These are phyloP conservation scores for Ectobius pallidus DNA, from an alignment of 2,888 invertebrate genomes.

Conservation along the genomic window DNA sequence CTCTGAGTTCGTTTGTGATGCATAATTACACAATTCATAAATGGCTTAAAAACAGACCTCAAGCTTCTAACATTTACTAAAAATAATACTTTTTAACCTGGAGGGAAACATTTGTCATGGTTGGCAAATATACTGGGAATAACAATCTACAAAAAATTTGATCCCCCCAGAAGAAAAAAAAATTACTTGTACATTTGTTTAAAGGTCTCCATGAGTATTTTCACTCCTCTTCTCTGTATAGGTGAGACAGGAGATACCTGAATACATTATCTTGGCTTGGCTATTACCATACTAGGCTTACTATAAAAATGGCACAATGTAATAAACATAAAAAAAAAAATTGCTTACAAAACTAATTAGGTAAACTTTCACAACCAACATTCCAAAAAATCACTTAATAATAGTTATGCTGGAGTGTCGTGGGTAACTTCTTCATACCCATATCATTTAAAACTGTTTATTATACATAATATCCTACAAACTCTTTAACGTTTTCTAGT, in stretches of 20 bases:
- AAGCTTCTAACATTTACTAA: slow-evolving; percentile 40
- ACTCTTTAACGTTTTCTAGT: slow-evolving; percentile 16
- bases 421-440: slow-evolving; percentile 17
- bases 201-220: slow-evolving; percentile 38
- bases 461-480: slow-evolving; percentile 13
- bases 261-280: slow-evolving; percentile 38
- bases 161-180: slow-evolving; percentile 20
- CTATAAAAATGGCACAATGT: slow-evolving; percentile 44
- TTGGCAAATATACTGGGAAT: background rate
- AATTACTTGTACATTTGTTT: slow-evolving; percentile 10
- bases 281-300: slow-evolving; percentile 38
- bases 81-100: slow-evolving; percentile 38
- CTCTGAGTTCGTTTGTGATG: slow-evolving; percentile 37
- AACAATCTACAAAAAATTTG: slow-evolving; percentile 6
- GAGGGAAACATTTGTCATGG: background rate
- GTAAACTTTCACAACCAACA: slow-evolving; percentile 45
- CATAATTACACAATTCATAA: slow-evolving; percentile 28
- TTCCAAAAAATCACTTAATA: slow-evolving; percentile 39
- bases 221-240: slow-evolving; percentile 38
- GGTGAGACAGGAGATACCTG: slow-evolving; percentile 34
- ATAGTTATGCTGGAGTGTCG: slow-evolving; percentile 39
- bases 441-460: slow-evolving; percentile 21
- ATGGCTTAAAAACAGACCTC: slow-evolving; percentile 22
- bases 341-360: slow-evolving; percentile 44
- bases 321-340: slow-evolving; percentile 41